Evolutionary conservation across 2,797 vertebrate genomes (phyloP).

Genomic region (Sebastes dallii): DNA sequence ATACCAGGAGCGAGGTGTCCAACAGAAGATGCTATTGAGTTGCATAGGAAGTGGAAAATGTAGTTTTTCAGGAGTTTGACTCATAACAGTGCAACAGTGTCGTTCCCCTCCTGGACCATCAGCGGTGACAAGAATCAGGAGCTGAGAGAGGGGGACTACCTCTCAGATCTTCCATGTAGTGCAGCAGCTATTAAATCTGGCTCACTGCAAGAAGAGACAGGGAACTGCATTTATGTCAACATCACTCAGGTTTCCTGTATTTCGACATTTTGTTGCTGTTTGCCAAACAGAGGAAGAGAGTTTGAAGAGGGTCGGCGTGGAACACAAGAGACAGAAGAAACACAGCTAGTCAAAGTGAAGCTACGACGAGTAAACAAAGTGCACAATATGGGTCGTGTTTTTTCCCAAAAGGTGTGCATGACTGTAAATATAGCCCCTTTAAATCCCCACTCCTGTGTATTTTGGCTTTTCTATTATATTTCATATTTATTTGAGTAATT

Average conservation of each 20-base stretch:
- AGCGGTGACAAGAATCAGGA: slow-evolving; percentile 12
- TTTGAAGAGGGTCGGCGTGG: slow-evolving; percentile 31
- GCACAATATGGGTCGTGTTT: background rate
- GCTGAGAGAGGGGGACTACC: background rate
- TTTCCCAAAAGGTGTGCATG: background rate
- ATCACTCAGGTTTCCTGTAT: slow-evolving; percentile 63
- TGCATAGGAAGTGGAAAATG: background rate
- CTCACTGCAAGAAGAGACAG: slow-evolving; percentile 49
- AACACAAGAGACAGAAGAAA: slow-evolving; percentile 21
- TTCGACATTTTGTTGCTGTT: slow-evolving; percentile 64
- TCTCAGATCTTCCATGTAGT: slow-evolving; percentile 32
- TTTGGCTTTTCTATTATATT: rapidly evolving
- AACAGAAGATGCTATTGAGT: too few relatives aligned
- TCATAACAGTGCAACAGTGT: background rate
- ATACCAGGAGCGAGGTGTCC: background rate
- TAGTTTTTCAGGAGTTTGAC: background rate
- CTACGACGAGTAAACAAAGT: slow-evolving; percentile 10
- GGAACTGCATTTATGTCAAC: slow-evolving; percentile 66
- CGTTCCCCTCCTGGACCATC: background rate
- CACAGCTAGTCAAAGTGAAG: slow-evolving; percentile 9
- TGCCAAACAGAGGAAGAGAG: slow-evolving; percentile 52
- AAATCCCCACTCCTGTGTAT: too few relatives aligned
- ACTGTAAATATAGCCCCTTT: background rate
- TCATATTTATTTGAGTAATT: too few relatives aligned
- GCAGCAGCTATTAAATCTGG: slow-evolving; percentile 60